A percentile compares a stretch with the other conserved stretches of the same genome.
These are phyloP conservation scores for Odontomachus brunneus DNA, from an alignment of 1,140 invertebrate species.

Conservation along the genomic window DNA sequence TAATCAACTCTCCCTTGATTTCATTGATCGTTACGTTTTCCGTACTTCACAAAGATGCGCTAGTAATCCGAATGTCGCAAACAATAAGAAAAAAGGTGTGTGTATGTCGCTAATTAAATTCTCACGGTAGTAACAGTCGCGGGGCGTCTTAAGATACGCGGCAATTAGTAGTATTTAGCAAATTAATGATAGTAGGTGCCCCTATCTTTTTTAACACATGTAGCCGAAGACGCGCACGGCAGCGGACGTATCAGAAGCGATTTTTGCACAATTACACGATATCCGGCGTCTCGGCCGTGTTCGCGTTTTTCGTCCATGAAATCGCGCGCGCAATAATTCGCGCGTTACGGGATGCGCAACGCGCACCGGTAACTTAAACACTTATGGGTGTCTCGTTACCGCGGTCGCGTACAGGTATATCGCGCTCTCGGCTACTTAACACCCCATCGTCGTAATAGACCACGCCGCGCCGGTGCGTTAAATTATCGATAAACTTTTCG, in stretches of 20 bases:
- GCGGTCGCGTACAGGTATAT: not conserved
- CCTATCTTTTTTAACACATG: too few relatives aligned
- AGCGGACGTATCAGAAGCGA: not conserved
- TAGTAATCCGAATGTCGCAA: too few relatives aligned
- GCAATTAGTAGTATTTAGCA: too few relatives aligned
- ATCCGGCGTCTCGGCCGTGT: not conserved
- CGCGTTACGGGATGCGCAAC: conserved; percentile 6
- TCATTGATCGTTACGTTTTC: too few relatives aligned
- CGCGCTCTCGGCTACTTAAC: conserved; percentile 12
- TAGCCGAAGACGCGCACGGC: not conserved
- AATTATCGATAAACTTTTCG: conserved; percentile 56
- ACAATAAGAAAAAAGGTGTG: too few relatives aligned
- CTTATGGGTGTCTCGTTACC: conserved; percentile 28
- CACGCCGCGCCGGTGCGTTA: conserved; percentile 16
- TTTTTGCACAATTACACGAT: not conserved
- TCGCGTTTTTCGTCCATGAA: conserved; percentile 30
- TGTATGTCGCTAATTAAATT: too few relatives aligned
- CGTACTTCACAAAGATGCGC: too few relatives aligned
- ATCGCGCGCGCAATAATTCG: conserved; percentile 36
- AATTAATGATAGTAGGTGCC: too few relatives aligned
- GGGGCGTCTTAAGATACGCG: too few relatives aligned
- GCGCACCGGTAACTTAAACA: conserved; percentile 13
- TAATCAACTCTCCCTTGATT: too few relatives aligned
- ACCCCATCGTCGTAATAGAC: conserved; percentile 36
- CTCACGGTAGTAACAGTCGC: too few relatives aligned